A percentile compares a stretch with the other conserved stretches of the same genome.
phyloP scores from a whole-genome alignment of 2,797 vertebrate genomes.

The Sebastes cheni region DNA sequence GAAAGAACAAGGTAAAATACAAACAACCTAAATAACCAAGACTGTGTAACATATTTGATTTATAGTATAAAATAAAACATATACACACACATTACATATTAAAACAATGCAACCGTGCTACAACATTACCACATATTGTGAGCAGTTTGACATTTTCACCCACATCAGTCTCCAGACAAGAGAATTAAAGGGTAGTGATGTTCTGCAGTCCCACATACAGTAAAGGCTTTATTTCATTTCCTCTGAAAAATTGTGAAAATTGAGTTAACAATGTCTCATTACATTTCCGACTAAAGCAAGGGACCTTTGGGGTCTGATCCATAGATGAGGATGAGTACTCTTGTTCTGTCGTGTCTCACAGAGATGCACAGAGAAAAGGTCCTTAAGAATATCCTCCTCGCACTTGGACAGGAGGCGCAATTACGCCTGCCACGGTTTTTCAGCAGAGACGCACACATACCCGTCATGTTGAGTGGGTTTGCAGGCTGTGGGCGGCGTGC shows the following conservation, averaged over 20 bases:
- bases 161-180: constrained; percentile 39
- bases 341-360: constrained; percentile 78
- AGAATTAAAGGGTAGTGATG: constrained; percentile 56
- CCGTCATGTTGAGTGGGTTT: constrained; percentile 82
- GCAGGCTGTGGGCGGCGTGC: constrained; percentile 81
- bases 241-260: constrained; percentile 77
- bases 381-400: constrained; percentile 83
- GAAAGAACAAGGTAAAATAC: neutral
- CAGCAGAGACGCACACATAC: constrained; percentile 77
- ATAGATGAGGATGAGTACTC: constrained; percentile 78
- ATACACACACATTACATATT: neutral
- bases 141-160: constrained; percentile 50
- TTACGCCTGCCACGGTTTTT: constrained; percentile 78
- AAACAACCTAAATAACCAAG: neutral
- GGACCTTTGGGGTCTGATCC: constrained; percentile 79
- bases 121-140: constrained; percentile 10
- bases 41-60: neutral
- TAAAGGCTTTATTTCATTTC: constrained; percentile 62
- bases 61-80: neutral
- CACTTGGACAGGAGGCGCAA: constrained; percentile 82
- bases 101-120: neutral
- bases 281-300: constrained; percentile 77
- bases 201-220: constrained; percentile 16
- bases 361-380: constrained; percentile 82
- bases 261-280: constrained; percentile 83